Evolutionary conservation across 2,888 invertebrate species (phyloP).

Genomic region (Eupeodes luniger): DNA sequence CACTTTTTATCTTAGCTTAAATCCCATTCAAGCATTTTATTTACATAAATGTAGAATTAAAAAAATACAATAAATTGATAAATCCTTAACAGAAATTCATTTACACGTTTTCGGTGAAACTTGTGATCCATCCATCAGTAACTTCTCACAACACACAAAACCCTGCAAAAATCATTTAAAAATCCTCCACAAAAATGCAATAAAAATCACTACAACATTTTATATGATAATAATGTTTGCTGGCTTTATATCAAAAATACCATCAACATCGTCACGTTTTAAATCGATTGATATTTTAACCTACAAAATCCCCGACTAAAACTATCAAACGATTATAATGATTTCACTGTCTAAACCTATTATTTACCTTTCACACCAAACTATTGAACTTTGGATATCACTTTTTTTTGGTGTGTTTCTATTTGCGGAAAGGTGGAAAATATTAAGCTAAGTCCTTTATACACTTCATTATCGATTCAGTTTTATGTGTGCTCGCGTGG

Average conservation of each 20-base stretch:
- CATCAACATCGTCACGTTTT: background rate
- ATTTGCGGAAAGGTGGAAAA: background rate
- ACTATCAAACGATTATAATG: slow-evolving; percentile 40
- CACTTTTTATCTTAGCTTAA: background rate
- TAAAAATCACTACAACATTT: slow-evolving; percentile 40
- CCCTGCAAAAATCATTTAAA: background rate
- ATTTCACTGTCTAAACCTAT: slow-evolving; percentile 38
- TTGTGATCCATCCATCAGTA: background rate
- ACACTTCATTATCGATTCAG: slow-evolving; percentile 66
- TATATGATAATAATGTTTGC: background rate
- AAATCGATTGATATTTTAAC: slow-evolving; percentile 45
- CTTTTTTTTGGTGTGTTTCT: background rate
- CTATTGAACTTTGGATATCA: slow-evolving; percentile 24
- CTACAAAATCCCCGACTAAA: slow-evolving; percentile 37
- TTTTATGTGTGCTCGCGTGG: slow-evolving; percentile 30
- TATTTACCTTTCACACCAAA: slow-evolving; percentile 64
- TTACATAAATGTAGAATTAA: background rate
- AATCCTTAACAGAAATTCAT: slow-evolving; percentile 21
- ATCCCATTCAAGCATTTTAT: background rate
- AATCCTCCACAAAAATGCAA: background rate
- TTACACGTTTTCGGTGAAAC: slow-evolving; percentile 2
- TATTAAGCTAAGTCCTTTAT: slow-evolving; percentile 21
- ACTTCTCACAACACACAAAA: background rate
- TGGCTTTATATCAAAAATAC: background rate
- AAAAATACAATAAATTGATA: background rate